Conservation (phyloP, 2,888 invertebrate genomes). For the Euspilapteryx auroguttella region DNA sequence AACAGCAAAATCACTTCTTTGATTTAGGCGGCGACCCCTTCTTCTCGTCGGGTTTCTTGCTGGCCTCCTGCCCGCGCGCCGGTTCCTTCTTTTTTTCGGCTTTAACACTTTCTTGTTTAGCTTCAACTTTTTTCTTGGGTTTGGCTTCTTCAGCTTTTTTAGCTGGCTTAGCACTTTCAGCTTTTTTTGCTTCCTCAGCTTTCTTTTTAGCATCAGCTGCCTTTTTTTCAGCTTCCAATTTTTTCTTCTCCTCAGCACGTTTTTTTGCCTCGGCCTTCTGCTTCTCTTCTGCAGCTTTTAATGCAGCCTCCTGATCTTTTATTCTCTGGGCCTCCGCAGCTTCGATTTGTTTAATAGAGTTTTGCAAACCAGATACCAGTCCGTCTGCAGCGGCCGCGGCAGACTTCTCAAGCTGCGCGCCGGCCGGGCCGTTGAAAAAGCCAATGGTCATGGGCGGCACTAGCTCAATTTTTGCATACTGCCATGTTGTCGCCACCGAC, state of each 20-base stretch:
- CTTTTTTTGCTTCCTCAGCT: conserved; percentile 11
- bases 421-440: conserved; percentile 22
- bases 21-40: no score
- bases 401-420: conserved; percentile 20
- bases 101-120: no score
- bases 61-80: no score
- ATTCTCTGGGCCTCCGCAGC: conserved; percentile 14
- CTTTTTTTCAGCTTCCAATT: conserved; percentile 13
- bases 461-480: conserved; percentile 22
- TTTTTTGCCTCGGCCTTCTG: conserved; percentile 17
- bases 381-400: conserved; percentile 13
- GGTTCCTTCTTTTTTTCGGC: no score
- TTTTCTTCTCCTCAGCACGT: conserved; percentile 9
- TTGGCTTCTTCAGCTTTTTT: conserved; percentile 6
- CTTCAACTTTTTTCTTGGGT: neutral
- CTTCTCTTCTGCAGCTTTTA: conserved; percentile 19
- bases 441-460: conserved; percentile 12
- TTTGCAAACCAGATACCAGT: conserved; percentile 15
- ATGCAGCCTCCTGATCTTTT: conserved; percentile 17
- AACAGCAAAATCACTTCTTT: no score
- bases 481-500: conserved; percentile 21
- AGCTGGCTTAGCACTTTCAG: neutral
- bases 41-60: no score
- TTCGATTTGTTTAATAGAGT: conserved; percentile 20
- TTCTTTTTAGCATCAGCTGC: conserved; percentile 11